phyloP scores from a whole-genome alignment of 2,797 vertebrate species.

The Babyrousa celebensis region DNA sequence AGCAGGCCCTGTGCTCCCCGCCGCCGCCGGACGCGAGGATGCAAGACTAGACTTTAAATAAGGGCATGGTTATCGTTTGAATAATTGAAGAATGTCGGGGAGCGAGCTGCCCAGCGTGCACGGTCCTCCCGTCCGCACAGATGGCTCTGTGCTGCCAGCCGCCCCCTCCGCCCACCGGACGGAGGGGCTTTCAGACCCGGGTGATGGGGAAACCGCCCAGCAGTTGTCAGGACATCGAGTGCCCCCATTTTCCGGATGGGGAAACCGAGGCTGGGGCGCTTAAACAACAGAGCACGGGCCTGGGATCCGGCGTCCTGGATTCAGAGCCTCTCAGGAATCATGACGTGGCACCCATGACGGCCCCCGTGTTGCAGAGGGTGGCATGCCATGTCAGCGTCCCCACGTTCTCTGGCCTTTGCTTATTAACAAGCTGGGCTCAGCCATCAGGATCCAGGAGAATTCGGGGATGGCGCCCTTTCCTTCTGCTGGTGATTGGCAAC shows the following conservation, averaged over 20 bases:
- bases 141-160: not conserved
- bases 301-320: not conserved
- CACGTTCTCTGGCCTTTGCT: rapidly evolving
- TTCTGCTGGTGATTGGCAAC: not conserved
- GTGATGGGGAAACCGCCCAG: not conserved
- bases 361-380: rapidly evolving
- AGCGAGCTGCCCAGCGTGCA: constrained; percentile 80
- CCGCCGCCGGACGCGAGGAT: constrained; percentile 85
- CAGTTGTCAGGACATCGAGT: rapidly evolving
- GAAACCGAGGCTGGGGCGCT: not conserved
- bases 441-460: rapidly evolving
- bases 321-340: not conserved
- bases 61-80: constrained; percentile 91
- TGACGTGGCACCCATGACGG: not conserved
- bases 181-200: not conserved
- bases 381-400: rapidly evolving
- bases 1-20: constrained; percentile 79
- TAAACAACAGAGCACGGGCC: not conserved
- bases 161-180: rapidly evolving
- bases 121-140: constrained; percentile 59
- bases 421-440: rapidly evolving
- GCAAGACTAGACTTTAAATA: constrained; percentile 94
- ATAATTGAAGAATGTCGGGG: constrained; percentile 91
- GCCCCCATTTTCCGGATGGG: not conserved
- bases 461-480: rapidly evolving